Base-by-base conservation (phyloP, 2,113 vertebrate genomes). In the Chascanopsetta lugubris region DNA sequence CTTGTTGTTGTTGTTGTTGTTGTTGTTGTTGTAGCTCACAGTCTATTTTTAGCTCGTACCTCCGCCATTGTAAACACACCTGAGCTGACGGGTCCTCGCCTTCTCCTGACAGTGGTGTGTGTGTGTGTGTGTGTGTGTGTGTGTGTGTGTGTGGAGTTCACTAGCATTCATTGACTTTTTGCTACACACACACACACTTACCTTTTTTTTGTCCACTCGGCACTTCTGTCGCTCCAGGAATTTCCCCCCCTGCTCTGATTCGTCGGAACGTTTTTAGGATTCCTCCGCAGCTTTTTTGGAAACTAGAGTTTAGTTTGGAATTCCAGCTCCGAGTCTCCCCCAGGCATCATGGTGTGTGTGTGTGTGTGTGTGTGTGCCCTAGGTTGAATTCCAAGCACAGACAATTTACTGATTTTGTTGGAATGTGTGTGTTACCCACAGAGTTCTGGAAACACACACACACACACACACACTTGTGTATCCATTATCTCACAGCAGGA, bases 331-430 rank as follows among this genome's bases (percentile, higher is more conserved):
- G 0, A 4, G 55, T 75, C 45, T 66, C 67, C 69, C 78, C 78
- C 62, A 58, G 63, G 73, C 75, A 51, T 51, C 63, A 20, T 22
- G 36, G 50, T 48, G 50, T 67, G 49, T 59, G 38, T 30, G 25
- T 60, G 59, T 38, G 59, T 21, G 17, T 32, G 59, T 51, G 48
- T 60, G 43, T 53, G 71, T 53, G 70, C 68, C n/a, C 40, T 65
- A 67, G 72, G 60, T 81, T 84, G 66, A 72, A 69, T 85, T 88
- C 82, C 84, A 88, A 57, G 54, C 70, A 25, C 69, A 63, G 81
- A 82, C 83, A 80, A 85, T 88, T 83, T 73, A 81, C 72, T 64
- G 72, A 88, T 87, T 88, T 84, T 76, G 46, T 56, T 69, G 81
- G 86, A 88, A 85, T 83, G 80, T 73, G 68, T 84, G 75, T 84